These are phyloP conservation scores for Cyphomyrus plagiostoma DNA, from an alignment of 2,113 vertebrate species.

Conservation along the genomic window DNA sequence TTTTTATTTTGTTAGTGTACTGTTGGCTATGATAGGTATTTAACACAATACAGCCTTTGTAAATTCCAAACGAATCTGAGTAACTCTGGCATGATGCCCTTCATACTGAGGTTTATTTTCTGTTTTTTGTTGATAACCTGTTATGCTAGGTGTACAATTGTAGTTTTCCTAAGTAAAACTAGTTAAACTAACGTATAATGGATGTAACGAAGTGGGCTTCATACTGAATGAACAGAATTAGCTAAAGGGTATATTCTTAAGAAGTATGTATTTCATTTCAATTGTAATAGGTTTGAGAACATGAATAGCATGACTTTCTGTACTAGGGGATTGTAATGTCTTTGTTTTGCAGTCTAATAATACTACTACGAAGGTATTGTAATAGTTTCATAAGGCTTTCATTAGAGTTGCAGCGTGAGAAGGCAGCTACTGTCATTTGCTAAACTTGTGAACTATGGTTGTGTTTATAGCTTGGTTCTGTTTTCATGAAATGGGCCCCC, in stretches of 20 bases:
- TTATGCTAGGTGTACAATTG: background rate
- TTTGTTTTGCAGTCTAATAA: background rate
- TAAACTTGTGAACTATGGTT: background rate
- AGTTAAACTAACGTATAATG: background rate
- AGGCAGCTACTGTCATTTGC: background rate
- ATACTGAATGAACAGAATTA: background rate
- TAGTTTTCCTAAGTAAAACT: background rate
- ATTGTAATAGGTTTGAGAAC: background rate
- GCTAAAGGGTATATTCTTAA: background rate
- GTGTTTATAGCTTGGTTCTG: background rate
- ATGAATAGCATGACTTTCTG: background rate
- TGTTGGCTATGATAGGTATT: background rate
- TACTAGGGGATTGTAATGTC: background rate
- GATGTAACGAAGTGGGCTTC: background rate
- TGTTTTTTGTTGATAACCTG: background rate
- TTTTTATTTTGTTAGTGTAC: background rate
- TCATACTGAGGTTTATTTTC: background rate
- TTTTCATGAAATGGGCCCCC: background rate
- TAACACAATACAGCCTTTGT: background rate
- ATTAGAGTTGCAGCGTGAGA: background rate
- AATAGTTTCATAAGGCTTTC: background rate
- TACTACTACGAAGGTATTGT: background rate
- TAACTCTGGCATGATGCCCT: background rate
- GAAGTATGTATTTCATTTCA: background rate
- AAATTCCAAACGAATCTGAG: background rate